Evolutionary conservation across 2,888 invertebrate genomes (phyloP), one percentile per base, ranked within the genome.

Genomic region (Mongoloraphidia duomilia): DNA sequence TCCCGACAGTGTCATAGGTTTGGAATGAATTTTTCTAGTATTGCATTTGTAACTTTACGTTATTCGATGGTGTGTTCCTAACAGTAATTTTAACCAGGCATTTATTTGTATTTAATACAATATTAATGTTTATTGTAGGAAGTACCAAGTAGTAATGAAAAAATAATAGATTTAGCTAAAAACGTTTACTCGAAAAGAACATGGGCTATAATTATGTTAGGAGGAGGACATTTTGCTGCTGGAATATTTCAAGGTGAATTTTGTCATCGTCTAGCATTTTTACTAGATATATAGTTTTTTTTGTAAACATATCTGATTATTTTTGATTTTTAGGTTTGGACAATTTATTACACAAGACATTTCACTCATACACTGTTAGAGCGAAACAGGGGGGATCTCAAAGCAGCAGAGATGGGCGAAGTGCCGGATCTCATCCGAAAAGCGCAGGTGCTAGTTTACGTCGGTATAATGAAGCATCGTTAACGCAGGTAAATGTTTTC

Each of bases 341-440:
- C 59, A 69, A 68, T 49, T 67, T 72, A 59, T 70, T 65, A 2
- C 90, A 91, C 61, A 91, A 91, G 68, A 89, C 90, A 0, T 80
- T 87, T 58, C 90, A 90, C 63, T 81, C 83, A 44, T 93, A 92
- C 61, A 87, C 87, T 8, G 82, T 87, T 1, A 68, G 91, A 39
- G 80, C 87, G 0, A 88, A 88, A 37, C 88, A 91, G 64, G 91
- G 91, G 0, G 81, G 84, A 38, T 72, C 82, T 0, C 91, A 92
- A 65, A 72, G 73, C 9, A 68, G 75, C 0, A 69, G 79, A 41
- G 90, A 90, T 61, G 66, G 63, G 47, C 75, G 76, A 57, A 66
- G 66, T 34, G 69, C 65, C 8, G 77, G 78, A 0, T 76, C 75
- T 40, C 77, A 79, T 45, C 78, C 84, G 0, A 80, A 82, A 59